Evolutionary conservation across 2,888 invertebrate genomes (phyloP).

Genomic region (Cinara cedri): DNA sequence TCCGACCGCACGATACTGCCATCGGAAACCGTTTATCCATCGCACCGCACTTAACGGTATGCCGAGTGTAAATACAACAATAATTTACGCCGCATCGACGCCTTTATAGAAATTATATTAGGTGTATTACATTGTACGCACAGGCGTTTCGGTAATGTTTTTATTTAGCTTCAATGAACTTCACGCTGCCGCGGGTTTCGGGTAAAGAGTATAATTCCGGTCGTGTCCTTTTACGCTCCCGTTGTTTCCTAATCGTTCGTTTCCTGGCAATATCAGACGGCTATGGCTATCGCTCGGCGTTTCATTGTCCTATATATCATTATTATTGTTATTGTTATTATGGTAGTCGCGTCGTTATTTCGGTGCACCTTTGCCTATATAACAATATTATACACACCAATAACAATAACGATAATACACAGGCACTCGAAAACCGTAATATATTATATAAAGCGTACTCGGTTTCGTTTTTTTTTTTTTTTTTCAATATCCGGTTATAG

Average conservation of each 20-base stretch:
- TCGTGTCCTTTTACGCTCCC: conserved; percentile 44
- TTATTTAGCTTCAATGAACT: conserved; percentile 42
- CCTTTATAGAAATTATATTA: too few species aligned
- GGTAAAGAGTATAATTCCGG: conserved; percentile 51
- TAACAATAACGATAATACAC: too few species aligned
- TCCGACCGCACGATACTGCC: too few species aligned
- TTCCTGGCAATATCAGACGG: conserved; percentile 47
- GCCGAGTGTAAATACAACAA: conserved; percentile 9
- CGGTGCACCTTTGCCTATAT: neutral
- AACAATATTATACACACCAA: neutral
- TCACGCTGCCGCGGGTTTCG: conserved; percentile 44
- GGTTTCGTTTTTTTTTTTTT: neutral
- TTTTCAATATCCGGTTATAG: neutral
- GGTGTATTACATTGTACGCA: too few species aligned
- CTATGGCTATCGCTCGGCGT: neutral
- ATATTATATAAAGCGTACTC: neutral
- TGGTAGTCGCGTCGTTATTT: neutral
- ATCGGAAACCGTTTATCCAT: too few species aligned
- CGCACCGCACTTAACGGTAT: neutral
- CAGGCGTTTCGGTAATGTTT: conserved; percentile 23
- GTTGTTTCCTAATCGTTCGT: conserved; percentile 49
- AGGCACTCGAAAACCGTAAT: neutral
- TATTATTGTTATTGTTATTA: too few species aligned
- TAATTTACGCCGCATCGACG: neutral
- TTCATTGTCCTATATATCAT: conserved; percentile 19